Evolutionary conservation across 2,113 vertebrate species (phyloP).

Genomic region (Pluvianellus socialis): DNA sequence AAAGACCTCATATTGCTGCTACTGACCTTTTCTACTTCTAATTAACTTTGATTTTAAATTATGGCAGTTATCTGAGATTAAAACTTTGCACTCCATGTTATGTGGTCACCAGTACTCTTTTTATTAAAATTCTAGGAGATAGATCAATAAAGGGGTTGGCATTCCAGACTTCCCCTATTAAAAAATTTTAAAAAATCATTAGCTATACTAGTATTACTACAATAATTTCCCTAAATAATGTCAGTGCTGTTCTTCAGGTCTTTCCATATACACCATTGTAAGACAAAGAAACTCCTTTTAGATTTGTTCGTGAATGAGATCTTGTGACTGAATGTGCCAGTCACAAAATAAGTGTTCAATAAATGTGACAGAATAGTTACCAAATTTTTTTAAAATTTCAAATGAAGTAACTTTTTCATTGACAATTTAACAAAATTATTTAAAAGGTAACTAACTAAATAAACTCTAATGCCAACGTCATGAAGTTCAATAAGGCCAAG

Average conservation of each 20-base stretch:
- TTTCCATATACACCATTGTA: not conserved
- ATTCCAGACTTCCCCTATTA: too few species aligned
- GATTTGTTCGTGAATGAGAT: not conserved
- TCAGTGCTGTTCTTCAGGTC: not conserved
- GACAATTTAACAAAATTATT: not conserved
- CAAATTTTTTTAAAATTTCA: not conserved
- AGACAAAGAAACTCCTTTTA: not conserved
- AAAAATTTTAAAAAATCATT: too few species aligned
- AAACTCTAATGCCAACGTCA: too few species aligned
- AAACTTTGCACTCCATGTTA: too few species aligned
- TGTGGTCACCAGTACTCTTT: too few species aligned
- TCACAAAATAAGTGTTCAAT: not conserved
- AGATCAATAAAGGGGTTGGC: too few species aligned
- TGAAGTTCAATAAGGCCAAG: too few species aligned
- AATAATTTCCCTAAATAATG: not conserved
- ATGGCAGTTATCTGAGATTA: too few species aligned
- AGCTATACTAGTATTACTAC: not conserved
- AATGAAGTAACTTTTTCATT: not conserved
- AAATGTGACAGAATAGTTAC: not conserved
- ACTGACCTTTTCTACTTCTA: too few species aligned
- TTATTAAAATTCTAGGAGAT: too few species aligned
- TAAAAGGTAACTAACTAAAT: not conserved
- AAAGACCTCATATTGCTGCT: too few species aligned
- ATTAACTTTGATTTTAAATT: too few species aligned
- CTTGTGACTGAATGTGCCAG: not conserved